phyloP scores from a whole-genome alignment of 2,888 invertebrate species.

The Cylloceria caligata region DNA sequence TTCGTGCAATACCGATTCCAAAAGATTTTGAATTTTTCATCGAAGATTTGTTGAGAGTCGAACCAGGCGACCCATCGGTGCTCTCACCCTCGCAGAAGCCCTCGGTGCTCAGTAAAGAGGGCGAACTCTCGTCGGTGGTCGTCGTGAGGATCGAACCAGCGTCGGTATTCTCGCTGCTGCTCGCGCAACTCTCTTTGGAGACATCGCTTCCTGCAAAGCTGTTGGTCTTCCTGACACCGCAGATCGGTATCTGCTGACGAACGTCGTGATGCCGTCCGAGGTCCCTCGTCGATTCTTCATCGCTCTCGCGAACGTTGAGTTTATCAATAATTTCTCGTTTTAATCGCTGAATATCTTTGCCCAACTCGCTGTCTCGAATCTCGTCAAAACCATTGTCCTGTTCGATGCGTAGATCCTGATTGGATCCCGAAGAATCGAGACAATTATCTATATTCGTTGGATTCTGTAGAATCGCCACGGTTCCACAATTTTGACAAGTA shows the following conservation, averaged over 20 bases:
- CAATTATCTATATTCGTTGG: constrained; percentile 38
- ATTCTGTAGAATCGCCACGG: constrained; percentile 6
- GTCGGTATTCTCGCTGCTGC: constrained; percentile 89
- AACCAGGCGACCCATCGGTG: constrained; percentile 81
- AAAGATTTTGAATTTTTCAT: constrained; percentile 58
- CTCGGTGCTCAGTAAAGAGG: constrained; percentile 81
- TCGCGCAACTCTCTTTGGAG: constrained; percentile 87
- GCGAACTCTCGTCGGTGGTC: constrained; percentile 86
- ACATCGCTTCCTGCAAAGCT: constrained; percentile 83
- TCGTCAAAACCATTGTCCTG: constrained; percentile 65
- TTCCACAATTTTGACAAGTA: constrained; percentile 58
- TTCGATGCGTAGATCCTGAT: constrained; percentile 38
- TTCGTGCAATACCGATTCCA: constrained; percentile 60
- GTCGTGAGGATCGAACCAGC: constrained; percentile 88
- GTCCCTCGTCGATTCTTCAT: constrained; percentile 29
- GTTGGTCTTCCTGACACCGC: constrained; percentile 80
- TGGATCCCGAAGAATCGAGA: constrained; percentile 41
- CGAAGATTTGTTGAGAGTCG: constrained; percentile 80
- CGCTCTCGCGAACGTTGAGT: constrained; percentile 69
- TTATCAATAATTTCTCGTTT: constrained; percentile 82
- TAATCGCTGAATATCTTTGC: constrained; percentile 79
- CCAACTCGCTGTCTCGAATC: constrained; percentile 74
- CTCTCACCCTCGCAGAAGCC: constrained; percentile 83
- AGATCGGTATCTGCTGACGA: constrained; percentile 66
- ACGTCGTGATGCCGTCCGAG: constrained; percentile 42